Evolutionary conservation across 35 echinoderm and acorn worm genomes (phyloP), one percentile per base, ranked within the genome.

Genomic region (Lytechinus variegatus): DNA sequence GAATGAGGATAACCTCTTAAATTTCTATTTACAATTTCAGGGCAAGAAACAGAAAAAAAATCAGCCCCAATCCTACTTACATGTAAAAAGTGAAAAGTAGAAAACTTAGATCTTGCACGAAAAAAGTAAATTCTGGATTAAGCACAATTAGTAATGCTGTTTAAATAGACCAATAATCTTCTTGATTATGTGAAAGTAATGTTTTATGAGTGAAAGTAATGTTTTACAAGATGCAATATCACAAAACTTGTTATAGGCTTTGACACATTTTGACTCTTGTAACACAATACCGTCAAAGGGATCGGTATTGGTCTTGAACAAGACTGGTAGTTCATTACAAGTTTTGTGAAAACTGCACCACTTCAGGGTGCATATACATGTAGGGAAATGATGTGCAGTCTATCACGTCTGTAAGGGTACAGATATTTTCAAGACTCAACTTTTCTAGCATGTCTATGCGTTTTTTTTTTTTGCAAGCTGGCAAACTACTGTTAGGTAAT

Each of bases 61-160:
- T 79, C 21, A 6, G n/a, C 66, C 16, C 16, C 16, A 79, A 79
- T 79, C 66, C 66, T 44, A 79, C 3, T 24, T 79, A 58, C 33
- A 44, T 79, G 19, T 79, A 4, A 24, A 16, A 79, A n/a, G n/a
- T 79, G n/a, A 14, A 79, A 16, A 79, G 66, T 79, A 79, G 16
- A 16, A 79, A 79, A 79, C n/a, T 79, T 8, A 79, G 2, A 79
- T 79, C n/a, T 79, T 79, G 21, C 66, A 79, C 66, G 6, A n/a
- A 79, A 79, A 79, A 24, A 58, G 66, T 24, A n/a, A 71, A 79
- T 19, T 79, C 66, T 79, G 19, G 66, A 24, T 79, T 79, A 79
- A 24, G 66, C 66, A 79, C 66, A 79, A 79, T 79, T 79, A 79
- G 66, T 79, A 79, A 79, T 79, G 66, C 66, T 79, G 66, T 79